A percentile compares a stretch with the other conserved stretches of the same genome.
Conservation (phyloP, 2,888 invertebrate species). For the Diloba caeruleocephala region DNA sequence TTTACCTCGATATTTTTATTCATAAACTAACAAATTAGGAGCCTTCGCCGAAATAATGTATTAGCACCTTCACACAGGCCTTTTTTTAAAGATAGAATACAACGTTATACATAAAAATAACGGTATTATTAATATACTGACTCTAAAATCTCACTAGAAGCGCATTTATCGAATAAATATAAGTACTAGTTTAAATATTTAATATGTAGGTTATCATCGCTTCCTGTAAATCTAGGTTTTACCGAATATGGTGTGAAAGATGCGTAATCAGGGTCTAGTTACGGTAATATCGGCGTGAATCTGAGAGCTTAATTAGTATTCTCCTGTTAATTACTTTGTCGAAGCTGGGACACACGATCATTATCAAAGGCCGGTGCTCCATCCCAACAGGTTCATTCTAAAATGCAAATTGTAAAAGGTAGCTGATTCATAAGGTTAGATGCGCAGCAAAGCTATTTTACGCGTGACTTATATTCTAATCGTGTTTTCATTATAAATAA, state of each 20-base stretch:
- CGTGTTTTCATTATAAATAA: constrained; percentile 6
- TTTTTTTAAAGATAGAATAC: not conserved
- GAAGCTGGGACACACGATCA: constrained; percentile 48
- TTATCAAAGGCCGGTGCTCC: constrained; percentile 48
- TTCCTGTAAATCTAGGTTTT: constrained; percentile 45
- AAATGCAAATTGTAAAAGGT: constrained; percentile 68
- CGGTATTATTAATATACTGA: not conserved
- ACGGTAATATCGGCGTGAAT: constrained; percentile 32
- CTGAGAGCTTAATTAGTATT: constrained; percentile 25
- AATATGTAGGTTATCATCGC: constrained; percentile 43
- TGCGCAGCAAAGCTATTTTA: constrained; percentile 33
- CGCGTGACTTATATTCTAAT: constrained; percentile 15
- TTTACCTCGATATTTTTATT: not conserved
- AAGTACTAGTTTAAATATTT: constrained; percentile 21
- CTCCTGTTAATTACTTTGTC: constrained; percentile 48
- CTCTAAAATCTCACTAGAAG: not conserved
- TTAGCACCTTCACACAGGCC: not conserved
- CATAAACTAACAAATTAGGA: not conserved
- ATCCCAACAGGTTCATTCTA: constrained; percentile 53
- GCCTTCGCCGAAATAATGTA: not conserved
- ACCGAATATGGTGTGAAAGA: constrained; percentile 37
- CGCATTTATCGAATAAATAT: constrained; percentile 9
- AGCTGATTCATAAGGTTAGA: constrained; percentile 26
- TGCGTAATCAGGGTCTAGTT: constrained; percentile 21
- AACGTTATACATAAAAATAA: not conserved